Conservation (phyloP, 2,113 vertebrate species). For the Megaceryle maxima region DNA sequence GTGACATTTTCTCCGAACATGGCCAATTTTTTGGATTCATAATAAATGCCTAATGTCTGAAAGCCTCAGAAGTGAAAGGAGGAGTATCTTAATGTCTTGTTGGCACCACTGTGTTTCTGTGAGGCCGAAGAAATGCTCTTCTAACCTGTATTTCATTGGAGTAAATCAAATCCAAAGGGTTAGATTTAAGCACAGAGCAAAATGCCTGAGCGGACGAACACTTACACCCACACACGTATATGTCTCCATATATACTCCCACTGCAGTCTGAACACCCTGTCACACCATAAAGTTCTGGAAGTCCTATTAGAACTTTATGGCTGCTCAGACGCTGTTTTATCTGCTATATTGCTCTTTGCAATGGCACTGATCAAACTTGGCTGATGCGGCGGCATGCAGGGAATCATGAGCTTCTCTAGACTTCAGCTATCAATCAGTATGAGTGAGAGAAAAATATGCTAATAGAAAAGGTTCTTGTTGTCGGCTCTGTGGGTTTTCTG, state of each 20-base stretch:
- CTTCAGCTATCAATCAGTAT: neutral
- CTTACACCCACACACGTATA: neutral
- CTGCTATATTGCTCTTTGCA: neutral
- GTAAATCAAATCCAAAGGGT: neutral
- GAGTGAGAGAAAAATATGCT: neutral
- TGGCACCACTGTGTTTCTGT: neutral
- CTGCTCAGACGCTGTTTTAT: neutral
- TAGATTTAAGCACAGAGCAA: neutral
- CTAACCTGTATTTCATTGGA: neutral
- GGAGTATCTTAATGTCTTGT: neutral
- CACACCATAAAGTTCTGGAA: neutral
- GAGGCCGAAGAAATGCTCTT: neutral
- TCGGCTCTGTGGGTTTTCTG: too few relatives aligned
- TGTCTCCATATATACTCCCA: neutral
- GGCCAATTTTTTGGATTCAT: neutral
- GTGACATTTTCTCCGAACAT: conserved; percentile 7
- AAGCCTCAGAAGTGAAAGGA: conserved; percentile 2
- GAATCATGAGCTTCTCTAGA: neutral
- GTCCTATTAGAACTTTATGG: neutral
- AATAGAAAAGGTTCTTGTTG: neutral
- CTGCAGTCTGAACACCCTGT: neutral
- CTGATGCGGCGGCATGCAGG: neutral
- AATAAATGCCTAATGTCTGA: conserved; percentile 4
- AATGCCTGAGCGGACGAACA: neutral
- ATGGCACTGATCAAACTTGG: neutral